A percentile compares a stretch with the other conserved stretches of the same genome.
Evolutionary conservation across 2,888 invertebrate species (phyloP).

Genomic region (Drosophila nr. fundita): DNA sequence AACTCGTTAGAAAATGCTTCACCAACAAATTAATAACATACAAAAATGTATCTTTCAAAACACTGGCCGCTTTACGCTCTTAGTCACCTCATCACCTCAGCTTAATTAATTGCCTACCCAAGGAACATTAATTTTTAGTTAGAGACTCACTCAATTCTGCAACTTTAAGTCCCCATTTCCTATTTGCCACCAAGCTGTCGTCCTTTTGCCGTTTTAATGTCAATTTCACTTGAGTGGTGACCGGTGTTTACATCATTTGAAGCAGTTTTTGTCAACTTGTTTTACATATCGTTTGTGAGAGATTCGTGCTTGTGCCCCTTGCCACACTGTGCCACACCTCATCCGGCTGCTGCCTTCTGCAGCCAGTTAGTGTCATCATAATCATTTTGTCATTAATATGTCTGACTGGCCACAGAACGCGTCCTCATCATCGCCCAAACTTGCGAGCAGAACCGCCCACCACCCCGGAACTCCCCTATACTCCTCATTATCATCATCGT

Average conservation of each 20-base stretch:
- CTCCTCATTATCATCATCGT: not conserved
- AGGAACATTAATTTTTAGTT: not conserved
- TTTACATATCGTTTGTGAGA: conserved; percentile 50
- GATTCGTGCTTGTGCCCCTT: not conserved
- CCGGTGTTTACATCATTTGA: conserved; percentile 29
- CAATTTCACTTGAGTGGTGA: conserved; percentile 33
- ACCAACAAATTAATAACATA: not conserved
- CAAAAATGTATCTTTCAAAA: not conserved
- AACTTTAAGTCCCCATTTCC: not conserved
- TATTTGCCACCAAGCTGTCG: not conserved
- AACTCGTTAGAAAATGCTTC: not conserved
- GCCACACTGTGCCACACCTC: not conserved
- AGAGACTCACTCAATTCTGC: not conserved
- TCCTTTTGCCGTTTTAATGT: conserved; percentile 17
- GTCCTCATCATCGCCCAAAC: conserved; percentile 31
- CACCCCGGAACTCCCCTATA: not conserved
- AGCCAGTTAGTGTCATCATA: conserved; percentile 78
- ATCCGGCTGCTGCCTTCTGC: conserved; percentile 4
- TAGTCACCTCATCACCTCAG: not conserved
- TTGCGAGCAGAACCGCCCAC: not conserved
- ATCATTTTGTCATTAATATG: conserved; percentile 84
- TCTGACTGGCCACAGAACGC: conserved; percentile 75
- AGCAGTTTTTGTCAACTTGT: conserved; percentile 40
- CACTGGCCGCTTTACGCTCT: not conserved
- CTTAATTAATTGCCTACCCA: not conserved